Conservation (phyloP, 2,888 invertebrate species). For the Cantharis lateralis region DNA sequence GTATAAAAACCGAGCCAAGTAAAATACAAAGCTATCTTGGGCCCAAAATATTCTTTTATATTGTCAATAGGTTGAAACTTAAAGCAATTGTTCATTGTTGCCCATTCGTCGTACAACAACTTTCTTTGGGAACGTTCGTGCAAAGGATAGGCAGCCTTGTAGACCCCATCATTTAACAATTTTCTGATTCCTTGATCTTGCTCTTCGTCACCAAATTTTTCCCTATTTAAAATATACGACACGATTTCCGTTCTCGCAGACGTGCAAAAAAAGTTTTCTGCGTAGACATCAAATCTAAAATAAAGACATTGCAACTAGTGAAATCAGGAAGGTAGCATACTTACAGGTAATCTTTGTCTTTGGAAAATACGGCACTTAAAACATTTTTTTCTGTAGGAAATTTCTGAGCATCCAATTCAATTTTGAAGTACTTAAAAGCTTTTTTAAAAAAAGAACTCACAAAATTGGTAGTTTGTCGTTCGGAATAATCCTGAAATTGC, state of each 20-base stretch:
- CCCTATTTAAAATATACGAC: conserved; percentile 75
- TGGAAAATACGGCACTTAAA: conserved; percentile 70
- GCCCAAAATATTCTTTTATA: conserved; percentile 78
- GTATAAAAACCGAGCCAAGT: conserved; percentile 88
- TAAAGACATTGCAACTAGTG: not conserved
- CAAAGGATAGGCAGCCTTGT: conserved; percentile 73
- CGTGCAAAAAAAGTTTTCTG: conserved; percentile 70
- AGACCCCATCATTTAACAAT: conserved; percentile 66
- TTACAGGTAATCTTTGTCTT: conserved; percentile 61
- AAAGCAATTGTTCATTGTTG: conserved; percentile 68
- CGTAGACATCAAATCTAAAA: conserved; percentile 66
- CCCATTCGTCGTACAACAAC: conserved; percentile 72
- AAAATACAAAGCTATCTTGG: conserved; percentile 79
- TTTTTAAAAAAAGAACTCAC: conserved; percentile 47
- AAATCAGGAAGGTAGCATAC: not conserved
- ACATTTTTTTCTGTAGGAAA: conserved; percentile 67
- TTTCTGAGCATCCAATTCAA: conserved; percentile 60
- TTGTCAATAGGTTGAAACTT: conserved; percentile 78
- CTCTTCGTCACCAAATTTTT: conserved; percentile 63
- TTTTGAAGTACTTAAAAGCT: conserved; percentile 60
- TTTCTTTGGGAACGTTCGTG: conserved; percentile 65
- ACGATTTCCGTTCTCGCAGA: conserved; percentile 70
- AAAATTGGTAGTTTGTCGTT: conserved; percentile 32
- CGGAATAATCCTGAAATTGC: conserved; percentile 35
- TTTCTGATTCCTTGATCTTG: conserved; percentile 71